Conservation (phyloP, 64 coral and sea anemone species). For the Orbicella faveolata region DNA sequence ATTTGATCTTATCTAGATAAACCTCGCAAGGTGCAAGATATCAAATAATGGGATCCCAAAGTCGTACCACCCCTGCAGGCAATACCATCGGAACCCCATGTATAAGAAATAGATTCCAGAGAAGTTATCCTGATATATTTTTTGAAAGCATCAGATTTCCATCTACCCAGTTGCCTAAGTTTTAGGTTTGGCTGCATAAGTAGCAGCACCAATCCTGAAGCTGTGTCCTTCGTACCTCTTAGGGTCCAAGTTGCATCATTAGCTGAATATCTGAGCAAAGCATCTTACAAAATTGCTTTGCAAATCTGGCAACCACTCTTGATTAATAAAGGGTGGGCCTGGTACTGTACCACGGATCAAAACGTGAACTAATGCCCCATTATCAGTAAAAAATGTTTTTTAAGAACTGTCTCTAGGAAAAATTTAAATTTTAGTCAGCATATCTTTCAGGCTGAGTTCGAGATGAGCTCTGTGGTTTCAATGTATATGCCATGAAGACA, state of each 20-base stretch:
- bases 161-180: conserved; percentile 14
- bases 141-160: conserved; percentile 11
- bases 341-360: neutral
- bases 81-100: neutral
- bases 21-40: neutral
- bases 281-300: neutral
- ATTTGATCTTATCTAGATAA: too few species aligned
- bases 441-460: too few species aligned
- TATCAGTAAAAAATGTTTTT: neutral
- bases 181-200: conserved; percentile 16
- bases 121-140: neutral
- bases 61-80: neutral
- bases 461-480: too few species aligned
- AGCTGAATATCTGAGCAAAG: neutral
- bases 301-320: neutral
- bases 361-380: neutral
- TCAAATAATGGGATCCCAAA: neutral
- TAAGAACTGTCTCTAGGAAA: too few species aligned
- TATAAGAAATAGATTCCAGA: neutral
- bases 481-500: too few species aligned
- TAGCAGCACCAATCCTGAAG: conserved; percentile 35
- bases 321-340: conserved; percentile 15
- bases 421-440: too few species aligned
- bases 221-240: conserved; percentile 3
- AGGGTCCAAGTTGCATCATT: neutral